Evolutionary conservation across 2,797 vertebrate species (phyloP).

Genomic region (Mormyrops attenuatus): DNA sequence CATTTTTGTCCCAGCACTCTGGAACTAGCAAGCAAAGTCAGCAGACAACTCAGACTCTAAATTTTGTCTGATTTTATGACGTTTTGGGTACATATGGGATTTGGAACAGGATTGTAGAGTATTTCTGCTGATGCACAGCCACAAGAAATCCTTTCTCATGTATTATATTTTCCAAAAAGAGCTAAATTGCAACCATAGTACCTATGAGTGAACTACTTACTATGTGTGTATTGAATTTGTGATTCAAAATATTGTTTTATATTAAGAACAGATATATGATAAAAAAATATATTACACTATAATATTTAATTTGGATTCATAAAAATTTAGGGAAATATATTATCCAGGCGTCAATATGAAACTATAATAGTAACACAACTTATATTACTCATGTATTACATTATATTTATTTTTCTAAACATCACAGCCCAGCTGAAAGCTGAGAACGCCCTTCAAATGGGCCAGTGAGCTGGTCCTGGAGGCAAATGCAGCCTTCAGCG

Average conservation of each 20-base stretch:
- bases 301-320: not conserved
- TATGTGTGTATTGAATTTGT: not conserved
- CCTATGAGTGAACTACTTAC: not conserved
- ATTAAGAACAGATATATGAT: constrained; percentile 6
- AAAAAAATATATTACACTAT: not conserved
- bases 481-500: not conserved
- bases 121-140: not conserved
- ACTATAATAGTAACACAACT: not conserved
- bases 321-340: not conserved
- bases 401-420: not conserved
- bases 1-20: not conserved
- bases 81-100: not conserved
- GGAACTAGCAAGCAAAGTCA: not conserved
- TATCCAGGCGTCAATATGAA: not conserved
- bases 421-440: not conserved
- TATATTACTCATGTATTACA: not conserved
- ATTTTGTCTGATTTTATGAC: not conserved
- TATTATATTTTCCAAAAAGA: not conserved
- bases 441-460: not conserved
- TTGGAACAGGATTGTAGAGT: not conserved
- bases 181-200: not conserved
- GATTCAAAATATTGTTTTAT: constrained; percentile 21
- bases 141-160: not conserved
- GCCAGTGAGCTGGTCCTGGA: not conserved
- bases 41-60: not conserved